phyloP scores from a whole-genome alignment of 2,797 vertebrate species.

The Salarias fasciatus region DNA sequence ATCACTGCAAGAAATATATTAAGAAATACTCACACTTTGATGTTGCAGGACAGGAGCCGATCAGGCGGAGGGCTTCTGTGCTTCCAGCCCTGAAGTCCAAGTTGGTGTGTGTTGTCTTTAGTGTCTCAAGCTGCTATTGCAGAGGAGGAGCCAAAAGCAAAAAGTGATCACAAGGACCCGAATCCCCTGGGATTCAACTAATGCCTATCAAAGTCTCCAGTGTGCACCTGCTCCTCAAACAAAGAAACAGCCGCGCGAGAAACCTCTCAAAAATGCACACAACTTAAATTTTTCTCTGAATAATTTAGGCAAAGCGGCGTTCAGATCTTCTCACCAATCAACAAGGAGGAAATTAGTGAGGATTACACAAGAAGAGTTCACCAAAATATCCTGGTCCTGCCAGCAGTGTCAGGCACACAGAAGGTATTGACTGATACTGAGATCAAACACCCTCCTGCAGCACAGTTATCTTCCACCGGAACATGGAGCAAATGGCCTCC shows the following conservation, averaged over 20 bases:
- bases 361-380: constrained; percentile 27
- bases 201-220: constrained; percentile 67
- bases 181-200: constrained; percentile 73
- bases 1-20: background rate
- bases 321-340: constrained; percentile 14
- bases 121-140: constrained; percentile 72
- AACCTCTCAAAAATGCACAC: background rate
- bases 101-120: constrained; percentile 70
- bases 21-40: constrained; percentile 57
- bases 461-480: constrained; percentile 85
- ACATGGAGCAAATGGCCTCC: constrained; percentile 90
- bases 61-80: constrained; percentile 52
- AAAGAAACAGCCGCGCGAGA: constrained; percentile 13
- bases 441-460: constrained; percentile 80
- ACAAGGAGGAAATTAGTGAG: constrained; percentile 32
- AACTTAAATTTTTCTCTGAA: constrained; percentile 12
- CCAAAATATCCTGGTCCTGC: constrained; percentile 48
- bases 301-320: constrained; percentile 7
- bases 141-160: constrained; percentile 89
- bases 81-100: constrained; percentile 67
- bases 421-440: constrained; percentile 75
- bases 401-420: constrained; percentile 63
- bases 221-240: constrained; percentile 69
- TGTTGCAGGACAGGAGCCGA: constrained; percentile 46
- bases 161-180: constrained; percentile 75